These are phyloP conservation scores for Pseudorectes ferrugineus DNA, from an alignment of 2,113 vertebrate genomes.

Conservation along the genomic window DNA sequence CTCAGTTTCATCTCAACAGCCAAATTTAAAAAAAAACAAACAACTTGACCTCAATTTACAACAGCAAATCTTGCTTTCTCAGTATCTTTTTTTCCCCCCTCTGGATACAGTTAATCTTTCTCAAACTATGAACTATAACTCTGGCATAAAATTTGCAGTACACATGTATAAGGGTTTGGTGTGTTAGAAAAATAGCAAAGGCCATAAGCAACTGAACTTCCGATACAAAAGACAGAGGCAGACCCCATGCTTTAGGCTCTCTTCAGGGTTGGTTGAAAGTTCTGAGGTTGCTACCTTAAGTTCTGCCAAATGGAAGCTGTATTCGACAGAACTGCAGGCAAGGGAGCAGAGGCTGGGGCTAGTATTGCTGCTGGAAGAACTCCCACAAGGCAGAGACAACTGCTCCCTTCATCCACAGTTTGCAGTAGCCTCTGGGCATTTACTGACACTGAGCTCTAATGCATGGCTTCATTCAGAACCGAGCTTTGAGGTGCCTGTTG, in stretches of 20 bases:
- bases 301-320: background rate
- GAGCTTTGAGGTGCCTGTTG: background rate
- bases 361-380: background rate
- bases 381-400: background rate
- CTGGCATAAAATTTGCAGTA: background rate
- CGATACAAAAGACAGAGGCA: background rate
- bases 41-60: background rate
- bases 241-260: accelerated
- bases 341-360: background rate
- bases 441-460: background rate
- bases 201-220: background rate
- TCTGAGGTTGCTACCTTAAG: background rate
- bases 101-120: background rate
- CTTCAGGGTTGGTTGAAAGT: background rate
- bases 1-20: background rate
- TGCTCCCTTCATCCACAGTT: background rate
- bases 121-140: background rate
- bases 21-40: background rate
- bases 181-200: background rate
- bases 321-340: background rate
- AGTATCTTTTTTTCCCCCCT: accelerated
- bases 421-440: background rate
- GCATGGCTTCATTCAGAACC: background rate
- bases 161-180: accelerated
- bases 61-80: background rate